Evolutionary conservation across 2,797 vertebrate genomes (phyloP), one percentile per base, ranked within the genome.

Genomic region (Siniperca scherzeri): DNA sequence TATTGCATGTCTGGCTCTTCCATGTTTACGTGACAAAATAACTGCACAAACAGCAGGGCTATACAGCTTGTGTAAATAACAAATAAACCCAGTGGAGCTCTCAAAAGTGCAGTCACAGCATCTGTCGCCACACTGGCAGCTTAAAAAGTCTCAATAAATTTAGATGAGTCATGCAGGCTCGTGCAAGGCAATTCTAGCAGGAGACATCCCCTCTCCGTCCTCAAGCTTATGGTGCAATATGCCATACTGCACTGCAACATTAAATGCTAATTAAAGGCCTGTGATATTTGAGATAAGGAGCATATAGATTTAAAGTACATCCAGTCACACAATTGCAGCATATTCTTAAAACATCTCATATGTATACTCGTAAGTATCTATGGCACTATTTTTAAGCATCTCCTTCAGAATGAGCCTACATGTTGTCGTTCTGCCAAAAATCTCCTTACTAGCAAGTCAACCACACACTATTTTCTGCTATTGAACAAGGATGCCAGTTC

Each of bases 71-170:
- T 69, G 62, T 82, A 84, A 89, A 91, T 81, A 78, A 76, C 81
- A 91, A 88, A 88, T 82, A 68, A 76, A 81, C 77, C 73, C 67
- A n/a, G 73, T 25, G 53, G 83, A 81, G 76, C 72, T 72, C 78
- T 77, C 52, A 60, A 92, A 90, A 83, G 68, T 92, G 91, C 89
- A 80, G 85, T 69, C 84, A 48, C 88, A 88, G 91, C 89, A 92
- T 90, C 78, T 62, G 78, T 85, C 74, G 83, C 36, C 68, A 66
- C 67, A 61, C 64, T 74, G 83, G 86, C 82, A 88, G 84, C 85
- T 82, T 78, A 75, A 87, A 84, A 81, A 84, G 55, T 83, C 81
- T 77, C 81, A 78, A 86, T 85, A 88, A 88, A 92, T 91, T 89
- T 56, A 77, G 90, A 91, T 88, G 89, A 92, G 89, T 93, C 89